Evolutionary conservation across 2,113 vertebrate genomes (phyloP).

Genomic region (Tursiops truncatus): DNA sequence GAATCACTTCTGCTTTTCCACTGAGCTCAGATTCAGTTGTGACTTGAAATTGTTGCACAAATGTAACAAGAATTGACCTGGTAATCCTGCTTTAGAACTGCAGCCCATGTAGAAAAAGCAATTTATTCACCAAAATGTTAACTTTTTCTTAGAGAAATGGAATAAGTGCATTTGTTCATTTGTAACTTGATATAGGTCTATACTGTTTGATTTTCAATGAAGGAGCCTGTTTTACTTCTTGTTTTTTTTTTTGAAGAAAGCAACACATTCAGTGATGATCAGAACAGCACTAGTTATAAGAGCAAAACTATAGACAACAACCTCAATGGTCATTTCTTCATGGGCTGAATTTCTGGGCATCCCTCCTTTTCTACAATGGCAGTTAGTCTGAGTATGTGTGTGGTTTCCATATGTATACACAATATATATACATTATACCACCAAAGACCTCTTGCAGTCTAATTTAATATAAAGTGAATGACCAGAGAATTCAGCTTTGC

Average conservation of each 20-base stretch:
- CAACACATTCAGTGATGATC: neutral
- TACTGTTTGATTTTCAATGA: neutral
- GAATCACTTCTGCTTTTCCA: neutral
- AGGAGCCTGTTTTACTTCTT: neutral
- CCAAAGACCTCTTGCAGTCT: neutral
- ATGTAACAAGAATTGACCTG: neutral
- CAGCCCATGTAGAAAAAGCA: neutral
- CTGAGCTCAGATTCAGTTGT: neutral
- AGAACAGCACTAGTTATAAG: neutral
- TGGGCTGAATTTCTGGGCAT: neutral
- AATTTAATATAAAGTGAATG: slow-evolving; percentile 17
- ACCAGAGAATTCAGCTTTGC: neutral
- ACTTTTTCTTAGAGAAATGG: slow-evolving; percentile 20
- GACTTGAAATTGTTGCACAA: neutral
- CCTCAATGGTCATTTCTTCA: neutral
- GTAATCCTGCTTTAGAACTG: neutral
- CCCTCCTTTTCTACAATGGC: neutral
- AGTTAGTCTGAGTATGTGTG: neutral
- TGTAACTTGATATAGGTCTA: neutral
- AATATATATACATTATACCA: neutral
- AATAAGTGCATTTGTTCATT: neutral
- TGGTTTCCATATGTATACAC: neutral
- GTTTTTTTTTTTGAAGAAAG: neutral
- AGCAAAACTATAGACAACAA: neutral
- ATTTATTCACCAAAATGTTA: neutral